phyloP scores from a whole-genome alignment of 2,113 vertebrate genomes.

The Cranoglanis bouderius region DNA sequence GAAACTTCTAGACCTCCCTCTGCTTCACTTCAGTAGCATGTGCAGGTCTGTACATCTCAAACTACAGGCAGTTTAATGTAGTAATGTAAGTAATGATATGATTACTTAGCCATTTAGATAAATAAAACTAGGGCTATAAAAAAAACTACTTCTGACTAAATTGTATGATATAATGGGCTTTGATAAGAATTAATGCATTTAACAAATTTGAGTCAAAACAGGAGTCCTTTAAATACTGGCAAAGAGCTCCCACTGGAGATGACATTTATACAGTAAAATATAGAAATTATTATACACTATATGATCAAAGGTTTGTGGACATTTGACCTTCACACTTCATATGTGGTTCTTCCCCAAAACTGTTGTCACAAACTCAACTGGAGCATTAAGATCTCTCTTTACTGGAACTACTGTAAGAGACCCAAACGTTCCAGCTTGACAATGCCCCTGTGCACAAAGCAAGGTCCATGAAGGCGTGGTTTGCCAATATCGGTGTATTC shows the following conservation, averaged over 20 bases:
- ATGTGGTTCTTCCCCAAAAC: background rate
- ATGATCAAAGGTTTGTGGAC: background rate
- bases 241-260: background rate
- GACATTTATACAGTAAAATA: too few species aligned
- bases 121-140: background rate
- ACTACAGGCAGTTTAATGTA: background rate
- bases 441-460: background rate
- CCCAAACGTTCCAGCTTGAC: too few species aligned
- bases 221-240: background rate
- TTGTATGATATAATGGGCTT: background rate
- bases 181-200: background rate
- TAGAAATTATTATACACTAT: background rate
- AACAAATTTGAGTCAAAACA: background rate
- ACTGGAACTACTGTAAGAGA: background rate
- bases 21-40: background rate
- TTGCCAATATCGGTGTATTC: too few species aligned
- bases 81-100: too few species aligned
- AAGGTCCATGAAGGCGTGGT: background rate
- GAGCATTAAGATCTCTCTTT: background rate
- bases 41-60: background rate
- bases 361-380: background rate
- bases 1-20: background rate
- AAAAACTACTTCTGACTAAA: background rate
- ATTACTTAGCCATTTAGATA: background rate
- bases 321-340: background rate